Base-by-base conservation (phyloP, 2,113 vertebrate species). In the Fulica atra region DNA sequence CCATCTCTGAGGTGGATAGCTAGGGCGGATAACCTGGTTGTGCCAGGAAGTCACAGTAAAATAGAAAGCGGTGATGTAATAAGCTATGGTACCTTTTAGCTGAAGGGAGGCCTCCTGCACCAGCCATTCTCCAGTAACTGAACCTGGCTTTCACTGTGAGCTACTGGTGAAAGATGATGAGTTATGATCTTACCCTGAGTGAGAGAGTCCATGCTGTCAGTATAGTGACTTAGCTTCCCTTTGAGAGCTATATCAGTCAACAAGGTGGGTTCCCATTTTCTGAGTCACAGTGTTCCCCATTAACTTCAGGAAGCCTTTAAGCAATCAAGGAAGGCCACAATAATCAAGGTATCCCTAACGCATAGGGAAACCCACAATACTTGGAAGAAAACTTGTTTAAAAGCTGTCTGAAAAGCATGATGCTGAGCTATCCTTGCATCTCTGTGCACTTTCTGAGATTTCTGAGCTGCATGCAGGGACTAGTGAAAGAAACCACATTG, bases 261-360 rank as follows among this genome's bases (percentile, higher is more conserved):
- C 20, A 33, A 64, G 61, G 61, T 79, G 48, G 17, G 74, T 71
- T 85, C 76, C 66, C 44, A 15, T 87, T 91, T 51, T 74, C 66
- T 81, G 65, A 84, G 33, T 31, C 65, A 36, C 4, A 72, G 10
- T 53, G 46, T 25, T 88, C 36, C 40, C 31, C 68, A 26, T 61
- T 77, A 61, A 72, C 50, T 94, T 40, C 82, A 95, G 91, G 92
- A 93, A 92, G 40, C 31, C 68, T 88, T 95, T 86, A 85, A 72
- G 68, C 68, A 44, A 88, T 50, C 76, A 79, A 36, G 54, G 59
- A 92, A 90, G 74, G 86, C 59, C 68, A 92, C 82, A 88, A 54
- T 72, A 73, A 96, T 50, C n/a, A 63, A 82, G 80, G 68, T 3
- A 64, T 61, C 56, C 15, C 20, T 50, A 92, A 77, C 15, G 40